Evolutionary conservation across 2,888 invertebrate species (phyloP).

Genomic region (Seira ritae): DNA sequence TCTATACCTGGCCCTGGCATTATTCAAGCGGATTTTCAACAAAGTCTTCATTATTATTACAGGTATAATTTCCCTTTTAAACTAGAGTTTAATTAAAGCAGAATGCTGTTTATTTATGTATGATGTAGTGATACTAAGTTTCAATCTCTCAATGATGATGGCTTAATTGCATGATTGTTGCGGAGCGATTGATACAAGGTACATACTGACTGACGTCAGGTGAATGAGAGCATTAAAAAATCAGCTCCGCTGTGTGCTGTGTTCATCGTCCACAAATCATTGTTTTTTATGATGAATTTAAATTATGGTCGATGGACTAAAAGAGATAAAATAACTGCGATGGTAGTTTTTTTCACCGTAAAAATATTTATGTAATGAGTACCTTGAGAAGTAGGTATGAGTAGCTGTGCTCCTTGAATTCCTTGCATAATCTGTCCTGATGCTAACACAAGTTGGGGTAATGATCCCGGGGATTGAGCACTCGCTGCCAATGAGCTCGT

Average conservation of each 20-base stretch:
- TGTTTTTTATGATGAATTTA: conserved; percentile 17
- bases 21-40: conserved; percentile 7
- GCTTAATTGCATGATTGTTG: conserved; percentile 59
- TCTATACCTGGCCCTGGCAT: conserved; percentile 3
- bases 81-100: conserved; percentile 55
- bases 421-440: conserved; percentile 94
- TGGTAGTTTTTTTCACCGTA: conserved; percentile 1
- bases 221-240: background rate
- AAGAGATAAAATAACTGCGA: conserved; percentile 8
- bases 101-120: conserved; percentile 28
- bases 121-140: conserved; percentile 34
- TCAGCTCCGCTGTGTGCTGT: background rate
- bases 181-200: background rate
- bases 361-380: conserved; percentile 69
- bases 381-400: conserved; percentile 98
- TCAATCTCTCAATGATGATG: conserved; percentile 43
- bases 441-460: conserved; percentile 94
- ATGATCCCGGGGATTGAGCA: conserved; percentile 75
- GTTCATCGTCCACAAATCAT: conserved; percentile 7
- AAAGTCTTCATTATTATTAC: background rate
- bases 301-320: background rate
- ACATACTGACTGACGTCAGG: background rate
- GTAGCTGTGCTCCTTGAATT: conserved; percentile 93
- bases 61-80: conserved; percentile 47
- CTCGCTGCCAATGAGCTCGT: conserved; percentile 42